These are phyloP conservation scores for Lomographa bimaculata DNA, from an alignment of 2,888 invertebrate genomes.

Conservation along the genomic window DNA sequence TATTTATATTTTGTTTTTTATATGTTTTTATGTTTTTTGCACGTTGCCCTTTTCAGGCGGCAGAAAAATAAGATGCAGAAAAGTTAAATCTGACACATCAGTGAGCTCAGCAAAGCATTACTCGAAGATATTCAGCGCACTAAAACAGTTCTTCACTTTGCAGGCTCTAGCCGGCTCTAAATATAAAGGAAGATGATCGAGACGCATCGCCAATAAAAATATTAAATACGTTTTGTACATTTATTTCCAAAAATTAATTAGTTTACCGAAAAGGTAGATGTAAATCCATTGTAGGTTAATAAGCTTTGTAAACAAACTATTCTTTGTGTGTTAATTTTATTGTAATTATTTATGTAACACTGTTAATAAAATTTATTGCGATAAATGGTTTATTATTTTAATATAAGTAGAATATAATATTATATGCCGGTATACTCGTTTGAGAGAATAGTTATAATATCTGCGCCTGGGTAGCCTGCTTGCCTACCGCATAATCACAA, in stretches of 20 bases:
- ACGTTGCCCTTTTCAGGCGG: conserved; percentile 72
- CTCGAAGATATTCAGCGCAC: conserved; percentile 74
- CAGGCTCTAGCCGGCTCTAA: conserved; percentile 76
- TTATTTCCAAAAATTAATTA: conserved; percentile 31
- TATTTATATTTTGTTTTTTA: too few relatives aligned
- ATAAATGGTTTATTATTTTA: conserved; percentile 12
- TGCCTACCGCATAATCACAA: too few relatives aligned
- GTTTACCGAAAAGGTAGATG: conserved; percentile 33
- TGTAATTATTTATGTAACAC: conserved; percentile 69
- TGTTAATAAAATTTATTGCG: conserved; percentile 71
- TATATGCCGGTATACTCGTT: too few relatives aligned
- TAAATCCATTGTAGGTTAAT: conserved; percentile 59
- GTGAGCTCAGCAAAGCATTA: conserved; percentile 72
- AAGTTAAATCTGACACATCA: conserved; percentile 74
- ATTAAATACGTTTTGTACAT: conserved; percentile 27
- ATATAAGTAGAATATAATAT: too few relatives aligned
- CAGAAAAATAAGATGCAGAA: conserved; percentile 78
- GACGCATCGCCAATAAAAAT: conserved; percentile 7
- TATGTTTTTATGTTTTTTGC: conserved; percentile 49
- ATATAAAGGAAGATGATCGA: conserved; percentile 68
- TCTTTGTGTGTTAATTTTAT: conserved; percentile 66
- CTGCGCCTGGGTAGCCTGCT: too few relatives aligned
- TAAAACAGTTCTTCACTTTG: conserved; percentile 81
- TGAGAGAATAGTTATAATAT: too few relatives aligned
- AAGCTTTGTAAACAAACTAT: conserved; percentile 50